phyloP scores from a whole-genome alignment of 1,140 invertebrate species.

The Cylas formicarius region DNA sequence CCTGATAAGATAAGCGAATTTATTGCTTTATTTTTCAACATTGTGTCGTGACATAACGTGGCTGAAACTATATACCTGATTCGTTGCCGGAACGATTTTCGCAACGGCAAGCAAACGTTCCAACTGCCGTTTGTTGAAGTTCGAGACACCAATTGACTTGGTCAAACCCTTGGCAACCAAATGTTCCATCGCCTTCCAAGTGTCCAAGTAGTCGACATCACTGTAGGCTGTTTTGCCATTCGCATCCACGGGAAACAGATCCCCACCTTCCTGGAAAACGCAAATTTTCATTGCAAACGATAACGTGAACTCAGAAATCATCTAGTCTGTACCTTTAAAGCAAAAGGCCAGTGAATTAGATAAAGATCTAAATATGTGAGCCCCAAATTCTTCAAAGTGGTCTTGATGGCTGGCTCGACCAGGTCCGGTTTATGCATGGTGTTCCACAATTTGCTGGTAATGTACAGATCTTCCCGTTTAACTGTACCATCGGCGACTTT shows the following conservation, averaged over 20 bases:
- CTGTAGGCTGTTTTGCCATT: slow-evolving; percentile 45
- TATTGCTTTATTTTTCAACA: too few species aligned
- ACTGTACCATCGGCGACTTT: slow-evolving; percentile 65
- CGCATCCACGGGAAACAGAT: slow-evolving; percentile 54
- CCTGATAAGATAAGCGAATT: too few species aligned
- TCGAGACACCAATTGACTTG: slow-evolving; percentile 79
- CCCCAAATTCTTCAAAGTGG: slow-evolving; percentile 56
- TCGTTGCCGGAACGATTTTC: slow-evolving; percentile 66
- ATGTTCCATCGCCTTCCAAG: slow-evolving; percentile 84
- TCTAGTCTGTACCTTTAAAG: slow-evolving; percentile 29
- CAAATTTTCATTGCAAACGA: not conserved
- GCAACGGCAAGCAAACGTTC: slow-evolving; percentile 59
- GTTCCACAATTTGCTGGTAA: slow-evolving; percentile 61
- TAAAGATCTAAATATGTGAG: slow-evolving; percentile 74
- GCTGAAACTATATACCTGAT: slow-evolving; percentile 72
- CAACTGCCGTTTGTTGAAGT: slow-evolving; percentile 83
- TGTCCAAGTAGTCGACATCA: slow-evolving; percentile 74
- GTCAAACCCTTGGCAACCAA: slow-evolving; percentile 63
- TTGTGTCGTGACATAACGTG: too few species aligned
- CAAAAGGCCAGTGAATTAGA: slow-evolving; percentile 73
- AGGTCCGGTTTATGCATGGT: slow-evolving; percentile 53
- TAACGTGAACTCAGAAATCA: too few species aligned
- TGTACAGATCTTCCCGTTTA: slow-evolving; percentile 60
- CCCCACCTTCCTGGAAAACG: slow-evolving; percentile 46
- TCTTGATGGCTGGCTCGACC: slow-evolving; percentile 54